Conservation (phyloP, 2,888 invertebrate species). For the Mythimna impura region DNA sequence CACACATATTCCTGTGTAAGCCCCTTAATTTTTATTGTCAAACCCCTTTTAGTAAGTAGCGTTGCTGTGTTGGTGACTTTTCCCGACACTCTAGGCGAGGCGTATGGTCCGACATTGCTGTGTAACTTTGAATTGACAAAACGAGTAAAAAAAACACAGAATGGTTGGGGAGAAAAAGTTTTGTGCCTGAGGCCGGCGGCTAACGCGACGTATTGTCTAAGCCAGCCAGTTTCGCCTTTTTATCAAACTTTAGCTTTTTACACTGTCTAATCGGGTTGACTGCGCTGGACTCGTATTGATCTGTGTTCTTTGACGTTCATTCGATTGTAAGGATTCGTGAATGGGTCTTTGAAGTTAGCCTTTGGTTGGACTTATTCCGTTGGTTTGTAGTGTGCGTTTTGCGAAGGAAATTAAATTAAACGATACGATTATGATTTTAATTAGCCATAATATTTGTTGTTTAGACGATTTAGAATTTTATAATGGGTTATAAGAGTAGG, state of each 20-base stretch:
- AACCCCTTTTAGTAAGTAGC: slow-evolving; percentile 34
- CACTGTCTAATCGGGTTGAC: slow-evolving; percentile 65
- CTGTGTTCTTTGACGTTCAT: slow-evolving; percentile 59
- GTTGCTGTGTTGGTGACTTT: slow-evolving; percentile 46
- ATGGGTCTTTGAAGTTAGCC: slow-evolving; percentile 48
- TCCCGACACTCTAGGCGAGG: slow-evolving; percentile 57
- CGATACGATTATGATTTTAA: background rate
- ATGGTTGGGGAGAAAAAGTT: slow-evolving; percentile 75
- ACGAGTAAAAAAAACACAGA: slow-evolving; percentile 70
- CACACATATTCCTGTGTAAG: slow-evolving; percentile 18
- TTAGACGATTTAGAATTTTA: background rate
- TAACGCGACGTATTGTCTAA: slow-evolving; percentile 65
- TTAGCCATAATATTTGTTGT: background rate
- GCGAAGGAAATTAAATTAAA: background rate
- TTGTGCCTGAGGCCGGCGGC: slow-evolving; percentile 59
- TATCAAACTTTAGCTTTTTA: slow-evolving; percentile 62
- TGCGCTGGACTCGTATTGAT: slow-evolving; percentile 61
- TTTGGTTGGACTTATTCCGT: slow-evolving; percentile 23
- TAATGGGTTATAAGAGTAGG: background rate
- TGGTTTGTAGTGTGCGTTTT: background rate
- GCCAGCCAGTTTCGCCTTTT: slow-evolving; percentile 58
- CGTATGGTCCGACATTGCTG: slow-evolving; percentile 51
- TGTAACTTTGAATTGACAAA: slow-evolving; percentile 73
- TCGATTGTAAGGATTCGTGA: slow-evolving; percentile 52
- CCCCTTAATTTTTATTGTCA: slow-evolving; percentile 34